Conservation (phyloP, 1,140 invertebrate species). For the Aphidius ervi region DNA sequence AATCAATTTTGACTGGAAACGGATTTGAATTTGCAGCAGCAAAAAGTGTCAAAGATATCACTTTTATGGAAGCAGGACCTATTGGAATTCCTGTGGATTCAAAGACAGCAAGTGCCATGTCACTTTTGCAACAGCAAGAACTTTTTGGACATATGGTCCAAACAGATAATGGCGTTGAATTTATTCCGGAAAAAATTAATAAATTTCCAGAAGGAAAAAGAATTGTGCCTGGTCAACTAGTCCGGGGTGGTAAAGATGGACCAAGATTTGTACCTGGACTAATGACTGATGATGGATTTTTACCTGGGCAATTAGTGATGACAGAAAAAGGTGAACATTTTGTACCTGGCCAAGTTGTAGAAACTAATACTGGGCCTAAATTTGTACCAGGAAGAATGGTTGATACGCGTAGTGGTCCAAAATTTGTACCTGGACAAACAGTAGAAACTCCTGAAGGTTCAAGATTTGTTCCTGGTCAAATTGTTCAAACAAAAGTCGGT, state of each 20-base stretch:
- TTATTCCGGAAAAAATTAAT: slow-evolving; percentile 59
- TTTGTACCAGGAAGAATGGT: slow-evolving; percentile 72
- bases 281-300: slow-evolving; percentile 64
- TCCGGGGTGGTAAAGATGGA: slow-evolving; percentile 58
- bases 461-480: slow-evolving; percentile 67
- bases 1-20: slow-evolving; percentile 45
- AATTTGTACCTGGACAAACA: slow-evolving; percentile 70
- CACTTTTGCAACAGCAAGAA: slow-evolving; percentile 53
- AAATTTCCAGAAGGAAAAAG: slow-evolving; percentile 54
- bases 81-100: slow-evolving; percentile 59
- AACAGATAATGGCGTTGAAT: slow-evolving; percentile 64
- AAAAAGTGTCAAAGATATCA: slow-evolving; percentile 56
- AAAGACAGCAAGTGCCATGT: slow-evolving; percentile 51
- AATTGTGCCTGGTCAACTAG: slow-evolving; percentile 64
- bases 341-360: slow-evolving; percentile 59
- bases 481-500: slow-evolving; percentile 67
- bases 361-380: slow-evolving; percentile 56
- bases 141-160: slow-evolving; percentile 69
- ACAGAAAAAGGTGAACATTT: slow-evolving; percentile 69
- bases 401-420: slow-evolving; percentile 62
- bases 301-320: slow-evolving; percentile 67
- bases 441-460: slow-evolving; percentile 65
- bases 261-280: slow-evolving; percentile 68
- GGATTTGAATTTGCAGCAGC: slow-evolving; percentile 60
- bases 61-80: slow-evolving; percentile 53